A percentile compares a stretch with the other conserved stretches of the same genome.
Conservation (phyloP, 2,797 vertebrate genomes). For the Clamator glandarius region DNA sequence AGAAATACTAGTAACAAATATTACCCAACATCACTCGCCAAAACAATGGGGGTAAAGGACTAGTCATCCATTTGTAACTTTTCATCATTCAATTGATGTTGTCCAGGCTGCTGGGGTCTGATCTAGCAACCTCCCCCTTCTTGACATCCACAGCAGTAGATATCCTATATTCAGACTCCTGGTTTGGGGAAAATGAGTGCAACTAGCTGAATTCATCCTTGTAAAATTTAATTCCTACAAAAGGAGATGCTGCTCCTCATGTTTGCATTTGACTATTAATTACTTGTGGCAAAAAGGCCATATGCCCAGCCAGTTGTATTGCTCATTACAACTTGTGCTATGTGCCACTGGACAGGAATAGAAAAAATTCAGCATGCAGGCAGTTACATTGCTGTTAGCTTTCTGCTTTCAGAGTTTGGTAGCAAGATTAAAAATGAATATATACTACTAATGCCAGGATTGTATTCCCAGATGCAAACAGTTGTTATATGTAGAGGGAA, state of each 20-base stretch:
- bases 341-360: rapidly evolving
- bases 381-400: not conserved
- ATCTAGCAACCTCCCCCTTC: not conserved
- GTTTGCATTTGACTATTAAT: not conserved
- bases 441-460: not conserved
- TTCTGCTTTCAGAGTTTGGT: not conserved
- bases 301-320: not conserved
- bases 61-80: not conserved
- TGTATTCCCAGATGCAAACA: not conserved
- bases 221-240: not conserved
- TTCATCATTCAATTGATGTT: not conserved
- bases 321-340: not conserved
- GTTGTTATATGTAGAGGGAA: not conserved
- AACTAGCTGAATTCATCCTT: not conserved
- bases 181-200: not conserved
- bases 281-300: not conserved
- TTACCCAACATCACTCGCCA: rapidly evolving
- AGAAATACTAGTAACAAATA: not conserved
- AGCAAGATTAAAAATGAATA: not conserved
- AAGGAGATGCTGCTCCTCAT: not conserved
- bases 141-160: rapidly evolving
- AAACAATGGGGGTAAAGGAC: not conserved
- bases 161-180: not conserved
- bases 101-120: not conserved
- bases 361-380: not conserved